A percentile compares a stretch with the other conserved stretches of the same genome.
Evolutionary conservation across 2,888 invertebrate species (phyloP).

Genomic region (Ophion costatus): DNA sequence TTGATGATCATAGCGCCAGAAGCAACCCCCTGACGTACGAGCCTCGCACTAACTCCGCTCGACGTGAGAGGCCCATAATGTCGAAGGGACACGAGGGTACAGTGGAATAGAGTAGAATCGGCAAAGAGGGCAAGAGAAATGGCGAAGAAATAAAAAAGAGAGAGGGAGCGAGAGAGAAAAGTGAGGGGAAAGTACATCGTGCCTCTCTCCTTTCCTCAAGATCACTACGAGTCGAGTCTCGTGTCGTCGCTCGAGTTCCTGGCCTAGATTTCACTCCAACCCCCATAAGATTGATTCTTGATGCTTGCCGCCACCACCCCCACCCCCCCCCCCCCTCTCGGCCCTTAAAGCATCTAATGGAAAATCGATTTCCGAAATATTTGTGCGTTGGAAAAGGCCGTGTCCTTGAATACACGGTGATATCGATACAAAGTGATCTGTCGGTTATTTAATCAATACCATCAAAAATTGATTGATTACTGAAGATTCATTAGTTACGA

Average conservation of each 20-base stretch:
- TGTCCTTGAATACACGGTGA: no score
- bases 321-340: no score
- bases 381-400: no score
- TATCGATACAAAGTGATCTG: no score
- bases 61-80: slow-evolving; percentile 48
- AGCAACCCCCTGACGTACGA: slow-evolving; percentile 52
- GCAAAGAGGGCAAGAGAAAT: slow-evolving; percentile 15
- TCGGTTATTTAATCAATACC: no score
- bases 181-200: not conserved
- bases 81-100: slow-evolving; percentile 33
- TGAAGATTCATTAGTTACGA: no score
- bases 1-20: slow-evolving; percentile 46
- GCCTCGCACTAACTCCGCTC: slow-evolving; percentile 57
- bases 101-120: not conserved
- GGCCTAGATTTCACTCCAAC: slow-evolving; percentile 45
- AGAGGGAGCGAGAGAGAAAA: not conserved
- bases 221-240: slow-evolving; percentile 9
- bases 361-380: no score
- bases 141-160: slow-evolving; percentile 19
- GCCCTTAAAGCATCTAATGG: no score
- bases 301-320: no score
- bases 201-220: not conserved
- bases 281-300: not conserved
- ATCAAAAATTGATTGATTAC: no score
- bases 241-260: slow-evolving; percentile 34